phyloP scores from a whole-genome alignment of 2,797 vertebrate species.

The Cossypha dichroa region DNA sequence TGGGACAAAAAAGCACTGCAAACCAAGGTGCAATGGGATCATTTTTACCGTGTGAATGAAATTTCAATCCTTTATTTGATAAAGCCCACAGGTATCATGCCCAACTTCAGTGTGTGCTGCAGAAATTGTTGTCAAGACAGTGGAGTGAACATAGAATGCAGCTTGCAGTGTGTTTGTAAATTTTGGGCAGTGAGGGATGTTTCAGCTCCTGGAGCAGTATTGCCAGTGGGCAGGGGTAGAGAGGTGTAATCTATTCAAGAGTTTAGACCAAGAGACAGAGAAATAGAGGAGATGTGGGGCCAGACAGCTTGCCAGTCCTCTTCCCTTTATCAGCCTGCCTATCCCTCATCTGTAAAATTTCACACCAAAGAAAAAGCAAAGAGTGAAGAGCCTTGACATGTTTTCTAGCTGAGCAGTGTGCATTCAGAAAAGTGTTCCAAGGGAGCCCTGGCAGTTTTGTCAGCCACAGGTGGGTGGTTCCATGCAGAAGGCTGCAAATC shows the following conservation, averaged over 20 bases:
- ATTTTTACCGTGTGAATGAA: not conserved
- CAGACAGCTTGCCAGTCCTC: not conserved
- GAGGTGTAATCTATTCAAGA: not conserved
- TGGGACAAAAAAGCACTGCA: not conserved
- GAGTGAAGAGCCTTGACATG: accelerated
- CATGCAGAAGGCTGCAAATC: not conserved
- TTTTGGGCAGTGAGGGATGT: not conserved
- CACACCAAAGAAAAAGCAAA: not conserved
- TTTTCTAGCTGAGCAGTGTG: not conserved
- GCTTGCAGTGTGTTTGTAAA: not conserved
- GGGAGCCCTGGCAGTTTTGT: not conserved
- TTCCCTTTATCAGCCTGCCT: not conserved
- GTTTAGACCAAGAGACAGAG: not conserved
- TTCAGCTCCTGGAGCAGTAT: not conserved
- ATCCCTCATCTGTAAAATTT: not conserved
- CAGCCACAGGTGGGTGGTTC: not conserved
- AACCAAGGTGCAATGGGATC: accelerated
- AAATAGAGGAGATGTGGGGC: not conserved
- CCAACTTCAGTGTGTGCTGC: accelerated
- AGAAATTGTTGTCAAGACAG: not conserved
- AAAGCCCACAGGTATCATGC: accelerated
- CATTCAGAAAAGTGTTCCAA: not conserved
- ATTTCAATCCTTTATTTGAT: not conserved
- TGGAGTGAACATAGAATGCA: not conserved
- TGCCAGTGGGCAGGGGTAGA: not conserved